phyloP scores from a whole-genome alignment of 53 echinoderm and acorn worm genomes.

The Patiria pectinifera region DNA sequence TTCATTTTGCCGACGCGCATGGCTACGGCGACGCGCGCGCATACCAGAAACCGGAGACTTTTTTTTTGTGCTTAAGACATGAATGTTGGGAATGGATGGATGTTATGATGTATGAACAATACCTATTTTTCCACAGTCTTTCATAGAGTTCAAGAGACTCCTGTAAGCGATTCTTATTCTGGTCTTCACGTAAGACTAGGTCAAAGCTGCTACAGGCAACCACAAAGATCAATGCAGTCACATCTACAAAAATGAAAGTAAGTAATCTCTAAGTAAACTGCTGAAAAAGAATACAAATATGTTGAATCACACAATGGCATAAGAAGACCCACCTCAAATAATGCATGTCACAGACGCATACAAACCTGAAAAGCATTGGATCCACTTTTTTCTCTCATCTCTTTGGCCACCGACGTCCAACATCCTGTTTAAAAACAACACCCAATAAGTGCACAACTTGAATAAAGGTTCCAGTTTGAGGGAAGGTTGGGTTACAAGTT shows the following conservation, averaged over 20 bases:
- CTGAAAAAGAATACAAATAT: neutral
- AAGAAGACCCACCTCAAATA: neutral
- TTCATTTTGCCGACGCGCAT: too few relatives aligned
- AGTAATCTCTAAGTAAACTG: neutral
- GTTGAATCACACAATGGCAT: neutral
- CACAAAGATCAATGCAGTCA: constrained; percentile 90
- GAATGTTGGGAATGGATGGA: too few relatives aligned
- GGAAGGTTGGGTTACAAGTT: too few relatives aligned
- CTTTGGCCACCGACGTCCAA: constrained; percentile 95
- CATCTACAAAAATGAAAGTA: constrained; percentile 57
- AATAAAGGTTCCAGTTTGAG: neutral
- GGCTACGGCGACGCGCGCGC: too few relatives aligned
- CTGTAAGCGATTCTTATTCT: constrained; percentile 78
- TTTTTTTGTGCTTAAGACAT: too few relatives aligned
- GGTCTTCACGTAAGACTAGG: constrained; percentile 82
- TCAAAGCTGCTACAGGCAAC: constrained; percentile 91
- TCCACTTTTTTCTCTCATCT: constrained; percentile 93
- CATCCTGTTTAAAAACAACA: constrained; percentile 71
- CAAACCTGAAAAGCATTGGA: constrained; percentile 91
- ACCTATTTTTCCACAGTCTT: constrained; percentile 90
- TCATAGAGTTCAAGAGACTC: constrained; percentile 89
- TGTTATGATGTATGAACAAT: neutral
- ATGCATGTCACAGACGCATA: neutral
- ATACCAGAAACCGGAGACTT: too few relatives aligned
- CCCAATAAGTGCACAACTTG: neutral